Evolutionary conservation across 30 jellyfish, hydroid and myxozoan species (phyloP), one percentile per base, ranked within the genome.

Genomic region (Aurelia aurita): DNA sequence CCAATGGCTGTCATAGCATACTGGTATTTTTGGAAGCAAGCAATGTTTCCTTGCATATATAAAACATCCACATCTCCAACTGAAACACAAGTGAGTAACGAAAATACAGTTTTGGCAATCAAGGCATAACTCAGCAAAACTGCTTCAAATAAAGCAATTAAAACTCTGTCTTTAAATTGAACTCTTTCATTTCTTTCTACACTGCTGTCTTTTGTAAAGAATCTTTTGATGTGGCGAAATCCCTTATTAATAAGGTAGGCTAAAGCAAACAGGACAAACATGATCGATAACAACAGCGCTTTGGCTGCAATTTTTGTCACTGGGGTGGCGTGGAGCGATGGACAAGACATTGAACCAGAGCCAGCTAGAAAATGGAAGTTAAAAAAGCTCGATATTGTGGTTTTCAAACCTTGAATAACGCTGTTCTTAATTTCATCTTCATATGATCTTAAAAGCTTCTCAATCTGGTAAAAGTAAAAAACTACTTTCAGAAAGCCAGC

Each of bases 391-490:
- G 58, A 28, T 18, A 72, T 29, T n/a, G 72, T 32, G 28, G 47
- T 51, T 47, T 26, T 31, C 14, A 72, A 9, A 27, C 27, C 18
- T 13, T 14, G 27, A 27, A 32, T 25, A 46, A 7, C 28, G 20
- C 68, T 32, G 43, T 27, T 28, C 5, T 7, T 16, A 22, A 23
- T 20, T 2, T 72, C 35, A 59, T 49, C 13, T 7, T 54, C 27
- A 47, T 28, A 49, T 47, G 85, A 16, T 27, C n/a, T 46, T 16
- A 45, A 16, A 72, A 72, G 57, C 15, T 68, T 26, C 57, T 49
- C 85, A 12, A 27, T 53, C 32, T 72, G 85, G 28, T 27, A 72
- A 29, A 72, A 72, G 35, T 72, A 72, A 69, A 72, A 72, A 18
- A 27, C 54, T 18, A 72, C 31, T 25, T 72, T 72, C 31, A 72